phyloP scores from a whole-genome alignment of 2,888 invertebrate genomes.

The Corbicula japonica region DNA sequence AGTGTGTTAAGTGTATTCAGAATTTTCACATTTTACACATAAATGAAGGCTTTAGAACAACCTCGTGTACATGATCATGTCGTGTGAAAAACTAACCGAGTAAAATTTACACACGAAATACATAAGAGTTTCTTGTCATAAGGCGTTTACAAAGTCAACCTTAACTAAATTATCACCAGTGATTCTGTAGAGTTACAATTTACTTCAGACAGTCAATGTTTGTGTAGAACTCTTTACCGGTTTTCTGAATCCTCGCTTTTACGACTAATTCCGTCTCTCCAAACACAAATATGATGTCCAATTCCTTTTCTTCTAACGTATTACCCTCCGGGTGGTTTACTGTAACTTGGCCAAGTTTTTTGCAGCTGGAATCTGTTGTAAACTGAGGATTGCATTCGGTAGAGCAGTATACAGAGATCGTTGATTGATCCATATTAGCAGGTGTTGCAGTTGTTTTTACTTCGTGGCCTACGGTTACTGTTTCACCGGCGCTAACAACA shows the following conservation, averaged over 20 bases:
- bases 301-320: not conserved
- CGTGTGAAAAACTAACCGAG: too few species aligned
- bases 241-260: not conserved
- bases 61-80: too few species aligned
- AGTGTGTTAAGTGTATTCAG: too few species aligned
- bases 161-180: too few species aligned
- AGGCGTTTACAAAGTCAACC: too few species aligned
- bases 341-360: not conserved
- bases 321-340: not conserved
- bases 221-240: not conserved
- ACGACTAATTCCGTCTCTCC: constrained; percentile 4
- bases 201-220: not conserved
- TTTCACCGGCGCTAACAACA: not conserved
- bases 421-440: not conserved
- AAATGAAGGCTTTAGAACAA: too few species aligned
- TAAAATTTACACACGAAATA: too few species aligned
- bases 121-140: too few species aligned
- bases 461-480: not conserved
- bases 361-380: not conserved
- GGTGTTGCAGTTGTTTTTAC: not conserved
- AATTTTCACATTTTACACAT: too few species aligned
- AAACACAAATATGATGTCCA: not conserved
- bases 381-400: too few species aligned
- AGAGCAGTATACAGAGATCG: too few species aligned
- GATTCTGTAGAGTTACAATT: not conserved